Evolutionary conservation across 2,888 invertebrate genomes (phyloP), one percentile per base, ranked within the genome.

Genomic region (Oscheius sp.): DNA sequence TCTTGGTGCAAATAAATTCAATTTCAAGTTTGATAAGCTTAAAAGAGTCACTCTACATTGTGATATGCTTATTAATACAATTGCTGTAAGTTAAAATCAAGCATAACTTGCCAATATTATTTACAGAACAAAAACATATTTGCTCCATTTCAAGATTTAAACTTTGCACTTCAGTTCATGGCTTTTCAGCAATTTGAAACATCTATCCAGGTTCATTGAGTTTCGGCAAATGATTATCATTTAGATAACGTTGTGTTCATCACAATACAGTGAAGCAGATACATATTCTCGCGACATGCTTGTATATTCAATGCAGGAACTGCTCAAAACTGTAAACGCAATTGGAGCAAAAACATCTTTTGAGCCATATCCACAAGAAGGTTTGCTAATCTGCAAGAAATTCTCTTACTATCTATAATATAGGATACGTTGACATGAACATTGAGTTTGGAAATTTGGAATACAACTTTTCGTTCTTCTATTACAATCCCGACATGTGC

Each of bases 401-500:
- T 10, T 12, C 37, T 37, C 37, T 15, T 6, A n/a, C 12, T n/a
- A 53, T 4, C 17, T 6, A n/a, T 34, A 33, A 3, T 33, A 15
- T 61, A 75, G 81, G 81, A 33, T 83, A 79, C 66, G 78, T 80
- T 37, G 84, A 84, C 58, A 75, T 84, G 71, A 84, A 81, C 0
- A 71, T 82, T 8, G 82, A 84, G 61, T 70, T 68, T 20, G 75
- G 72, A 10, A 78, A 76, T 20, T 50, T 84, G 42, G 84, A 84
- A 67, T 84, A 84, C 72, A 80, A 81, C 10, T 82, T 84, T 71
- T 79, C 83, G 31, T 82, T 82, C 76, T 84, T 84, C 74, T 83
- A 83, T 71, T 84, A 81, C 69, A 83, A 84, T 53, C 80, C 81
- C 17, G 73, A 75, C 4, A 79, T 84, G 48, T 83, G 84, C 58